Percentiles rank a stretch among this genome's conserved stretches.
phyloP scores from a whole-genome alignment of 2,888 invertebrate species.

The Mystacides longicornis region DNA sequence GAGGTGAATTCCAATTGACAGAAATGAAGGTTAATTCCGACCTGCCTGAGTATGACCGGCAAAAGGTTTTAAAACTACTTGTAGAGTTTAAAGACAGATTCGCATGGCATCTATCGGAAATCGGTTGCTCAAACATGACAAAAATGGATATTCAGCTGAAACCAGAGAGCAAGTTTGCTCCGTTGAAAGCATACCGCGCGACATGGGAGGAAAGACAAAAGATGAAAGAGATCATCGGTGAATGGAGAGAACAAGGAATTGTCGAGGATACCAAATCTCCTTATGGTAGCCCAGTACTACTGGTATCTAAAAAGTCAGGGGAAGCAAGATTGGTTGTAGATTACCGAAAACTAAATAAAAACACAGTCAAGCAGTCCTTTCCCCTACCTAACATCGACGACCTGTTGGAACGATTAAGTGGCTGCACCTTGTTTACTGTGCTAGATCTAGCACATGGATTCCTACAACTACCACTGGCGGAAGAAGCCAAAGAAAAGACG shows the following conservation, averaged over 20 bases:
- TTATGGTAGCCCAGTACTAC: not conserved
- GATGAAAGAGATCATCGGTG: not conserved
- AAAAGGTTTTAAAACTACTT: not conserved
- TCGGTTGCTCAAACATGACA: not conserved
- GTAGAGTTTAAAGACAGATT: not conserved
- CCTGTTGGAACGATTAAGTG: not conserved
- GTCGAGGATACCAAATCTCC: not conserved
- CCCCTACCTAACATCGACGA: not conserved
- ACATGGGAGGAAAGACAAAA: not conserved
- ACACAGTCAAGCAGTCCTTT: not conserved
- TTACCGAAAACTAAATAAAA: not conserved
- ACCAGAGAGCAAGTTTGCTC: not conserved
- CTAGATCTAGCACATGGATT: not conserved
- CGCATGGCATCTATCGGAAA: not conserved
- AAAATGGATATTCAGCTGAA: not conserved
- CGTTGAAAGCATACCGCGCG: not conserved
- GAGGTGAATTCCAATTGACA: not conserved
- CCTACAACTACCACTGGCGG: not conserved
- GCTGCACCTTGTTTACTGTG: not conserved
- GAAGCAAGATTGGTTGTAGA: not conserved
- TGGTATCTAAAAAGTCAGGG: not conserved
- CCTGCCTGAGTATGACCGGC: not conserved
- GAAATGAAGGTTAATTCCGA: not conserved
- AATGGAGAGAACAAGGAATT: not conserved
- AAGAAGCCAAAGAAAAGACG: conserved; percentile 1